phyloP scores from a whole-genome alignment of 1,140 invertebrate species.

The Atta cephalotes region DNA sequence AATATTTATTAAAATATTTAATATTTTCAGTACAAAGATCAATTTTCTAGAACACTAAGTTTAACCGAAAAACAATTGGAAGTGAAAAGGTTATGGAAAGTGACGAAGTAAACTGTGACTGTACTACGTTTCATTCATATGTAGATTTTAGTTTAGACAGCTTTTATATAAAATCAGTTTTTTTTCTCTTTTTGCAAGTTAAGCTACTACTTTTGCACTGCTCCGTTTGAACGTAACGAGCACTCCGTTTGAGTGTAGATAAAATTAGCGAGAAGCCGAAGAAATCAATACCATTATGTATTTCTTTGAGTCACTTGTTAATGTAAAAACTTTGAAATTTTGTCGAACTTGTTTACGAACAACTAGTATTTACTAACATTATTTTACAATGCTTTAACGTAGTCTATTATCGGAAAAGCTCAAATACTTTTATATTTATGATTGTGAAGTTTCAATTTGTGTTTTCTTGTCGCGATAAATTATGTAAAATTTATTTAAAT shows the following conservation, averaged over 20 bases:
- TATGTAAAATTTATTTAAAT: neutral
- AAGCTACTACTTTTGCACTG: neutral
- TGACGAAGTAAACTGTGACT: neutral
- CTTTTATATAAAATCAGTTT: neutral
- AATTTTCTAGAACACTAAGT: neutral
- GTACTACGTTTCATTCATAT: neutral
- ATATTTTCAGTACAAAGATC: neutral
- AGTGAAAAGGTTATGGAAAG: neutral
- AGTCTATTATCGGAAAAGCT: neutral
- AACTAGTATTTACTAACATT: neutral
- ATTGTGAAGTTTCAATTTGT: neutral
- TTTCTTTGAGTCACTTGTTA: neutral
- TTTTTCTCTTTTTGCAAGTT: neutral
- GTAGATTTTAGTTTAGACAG: neutral
- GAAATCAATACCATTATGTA: neutral
- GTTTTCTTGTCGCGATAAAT: neutral
- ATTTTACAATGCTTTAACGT: neutral
- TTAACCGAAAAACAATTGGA: neutral
- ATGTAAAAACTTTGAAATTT: constrained; percentile 1
- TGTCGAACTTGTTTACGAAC: neutral
- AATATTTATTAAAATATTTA: neutral
- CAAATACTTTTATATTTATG: neutral
- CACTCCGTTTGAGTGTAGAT: neutral
- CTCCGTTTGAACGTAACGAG: neutral
- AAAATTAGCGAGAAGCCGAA: constrained; percentile 21